Conservation (phyloP, 2,888 invertebrate species). For the Poecilobothrus nobilitatus region DNA sequence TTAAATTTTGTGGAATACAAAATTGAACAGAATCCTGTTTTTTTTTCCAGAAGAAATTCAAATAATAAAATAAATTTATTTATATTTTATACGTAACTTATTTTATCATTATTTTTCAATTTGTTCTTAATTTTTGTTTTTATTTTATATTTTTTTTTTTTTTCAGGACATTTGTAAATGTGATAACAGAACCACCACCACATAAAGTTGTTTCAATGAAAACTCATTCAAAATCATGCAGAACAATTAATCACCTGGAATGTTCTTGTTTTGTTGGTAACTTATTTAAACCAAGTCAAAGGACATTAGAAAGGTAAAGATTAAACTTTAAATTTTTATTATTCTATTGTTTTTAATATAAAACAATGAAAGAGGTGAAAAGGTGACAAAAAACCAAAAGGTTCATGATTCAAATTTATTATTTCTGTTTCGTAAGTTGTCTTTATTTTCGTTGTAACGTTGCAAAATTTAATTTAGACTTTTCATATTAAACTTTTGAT, state of each 20-base stretch:
- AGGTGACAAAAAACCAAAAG: neutral
- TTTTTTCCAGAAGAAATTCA: too few relatives aligned
- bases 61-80: too few relatives aligned
- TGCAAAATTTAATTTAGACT: too few relatives aligned
- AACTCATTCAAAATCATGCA: constrained; percentile 25
- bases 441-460: too few relatives aligned
- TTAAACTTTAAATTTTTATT: neutral
- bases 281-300: constrained; percentile 24
- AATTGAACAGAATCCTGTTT: too few relatives aligned
- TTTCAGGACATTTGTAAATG: constrained; percentile 45
- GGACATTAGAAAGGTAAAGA: constrained; percentile 21
- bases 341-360: neutral
- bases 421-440: too few relatives aligned
- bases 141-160: neutral
- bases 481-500: too few relatives aligned
- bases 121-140: too few relatives aligned
- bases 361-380: neutral
- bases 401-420: neutral
- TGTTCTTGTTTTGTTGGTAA: constrained; percentile 28
- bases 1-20: too few relatives aligned
- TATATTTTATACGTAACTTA: too few relatives aligned
- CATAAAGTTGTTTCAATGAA: constrained; percentile 24
- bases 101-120: too few relatives aligned
- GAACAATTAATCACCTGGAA: constrained; percentile 26
- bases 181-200: constrained; percentile 43